phyloP scores from a whole-genome alignment of 2,113 vertebrate species.

The Pangasianodon hypophthalmus region DNA sequence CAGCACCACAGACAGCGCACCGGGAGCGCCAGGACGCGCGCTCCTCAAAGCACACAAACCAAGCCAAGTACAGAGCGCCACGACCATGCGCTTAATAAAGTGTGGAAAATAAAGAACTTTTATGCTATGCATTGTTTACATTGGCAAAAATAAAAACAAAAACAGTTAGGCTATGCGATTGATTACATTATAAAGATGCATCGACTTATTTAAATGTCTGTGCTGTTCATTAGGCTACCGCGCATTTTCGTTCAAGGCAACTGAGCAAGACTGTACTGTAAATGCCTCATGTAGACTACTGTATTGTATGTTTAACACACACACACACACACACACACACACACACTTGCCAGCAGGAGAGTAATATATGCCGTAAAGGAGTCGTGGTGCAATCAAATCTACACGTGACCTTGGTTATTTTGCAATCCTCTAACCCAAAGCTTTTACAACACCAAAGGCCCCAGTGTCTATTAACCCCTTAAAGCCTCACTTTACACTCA shows the following conservation, averaged over 20 bases:
- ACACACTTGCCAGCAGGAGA: background rate
- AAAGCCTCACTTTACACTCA: background rate
- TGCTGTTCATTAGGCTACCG: background rate
- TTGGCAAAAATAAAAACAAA: background rate
- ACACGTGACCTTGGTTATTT: background rate
- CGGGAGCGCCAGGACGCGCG: too few species aligned
- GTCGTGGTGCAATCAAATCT: background rate
- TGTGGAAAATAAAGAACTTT: background rate
- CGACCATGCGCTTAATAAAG: background rate
- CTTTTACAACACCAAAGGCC: background rate
- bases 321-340: background rate
- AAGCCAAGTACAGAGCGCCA: background rate
- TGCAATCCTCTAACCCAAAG: background rate
- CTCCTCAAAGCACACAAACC: background rate
- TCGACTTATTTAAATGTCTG: background rate
- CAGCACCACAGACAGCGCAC: slow-evolving; percentile 81
- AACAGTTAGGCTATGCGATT: background rate
- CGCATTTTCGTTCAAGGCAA: background rate
- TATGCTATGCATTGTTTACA: background rate
- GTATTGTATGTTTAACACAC: background rate
- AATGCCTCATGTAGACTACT: background rate
- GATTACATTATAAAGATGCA: background rate
- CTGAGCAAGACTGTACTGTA: background rate
- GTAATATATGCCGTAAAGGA: background rate
- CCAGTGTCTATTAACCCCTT: background rate